Conservation (phyloP, 2,888 invertebrate genomes). For the Notocelia uddmanniana region DNA sequence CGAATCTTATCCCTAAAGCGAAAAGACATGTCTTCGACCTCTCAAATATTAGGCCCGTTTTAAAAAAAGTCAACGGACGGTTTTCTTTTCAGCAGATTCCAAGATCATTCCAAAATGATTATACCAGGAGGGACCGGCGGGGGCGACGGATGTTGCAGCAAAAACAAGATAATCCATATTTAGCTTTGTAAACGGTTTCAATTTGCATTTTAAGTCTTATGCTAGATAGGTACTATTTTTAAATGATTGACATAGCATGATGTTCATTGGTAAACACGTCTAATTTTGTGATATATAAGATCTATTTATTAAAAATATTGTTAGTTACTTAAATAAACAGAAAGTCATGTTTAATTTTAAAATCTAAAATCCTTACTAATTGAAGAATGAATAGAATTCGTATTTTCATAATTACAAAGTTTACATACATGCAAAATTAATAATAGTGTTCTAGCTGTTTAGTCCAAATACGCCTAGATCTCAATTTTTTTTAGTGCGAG, state of each 20-base stretch:
- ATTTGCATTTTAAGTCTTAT: not conserved
- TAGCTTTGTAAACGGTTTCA: slow-evolving; percentile 1
- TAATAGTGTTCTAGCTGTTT: too few relatives aligned
- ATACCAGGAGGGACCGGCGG: slow-evolving; percentile 1
- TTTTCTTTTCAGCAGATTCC: slow-evolving; percentile 20
- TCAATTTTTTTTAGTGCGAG: too few relatives aligned
- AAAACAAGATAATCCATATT: not conserved
- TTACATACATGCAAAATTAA: too few relatives aligned
- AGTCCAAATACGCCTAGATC: too few relatives aligned
- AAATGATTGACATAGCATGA: too few relatives aligned
- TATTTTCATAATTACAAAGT: too few relatives aligned
- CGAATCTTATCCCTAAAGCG: not conserved
- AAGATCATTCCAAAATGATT: slow-evolving; percentile 23
- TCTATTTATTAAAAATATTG: too few relatives aligned
- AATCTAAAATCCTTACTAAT: too few relatives aligned
- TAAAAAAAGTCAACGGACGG: not conserved
- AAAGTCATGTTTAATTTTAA: too few relatives aligned
- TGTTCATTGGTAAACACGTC: not conserved
- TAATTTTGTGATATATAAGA: not conserved
- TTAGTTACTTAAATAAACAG: too few relatives aligned
- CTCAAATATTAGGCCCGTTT: not conserved
- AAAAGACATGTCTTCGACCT: not conserved
- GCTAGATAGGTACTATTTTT: not conserved
- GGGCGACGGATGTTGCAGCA: not conserved
- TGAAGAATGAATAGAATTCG: too few relatives aligned